Conservation (phyloP, 2,797 vertebrate genomes). For the Manis javanica region DNA sequence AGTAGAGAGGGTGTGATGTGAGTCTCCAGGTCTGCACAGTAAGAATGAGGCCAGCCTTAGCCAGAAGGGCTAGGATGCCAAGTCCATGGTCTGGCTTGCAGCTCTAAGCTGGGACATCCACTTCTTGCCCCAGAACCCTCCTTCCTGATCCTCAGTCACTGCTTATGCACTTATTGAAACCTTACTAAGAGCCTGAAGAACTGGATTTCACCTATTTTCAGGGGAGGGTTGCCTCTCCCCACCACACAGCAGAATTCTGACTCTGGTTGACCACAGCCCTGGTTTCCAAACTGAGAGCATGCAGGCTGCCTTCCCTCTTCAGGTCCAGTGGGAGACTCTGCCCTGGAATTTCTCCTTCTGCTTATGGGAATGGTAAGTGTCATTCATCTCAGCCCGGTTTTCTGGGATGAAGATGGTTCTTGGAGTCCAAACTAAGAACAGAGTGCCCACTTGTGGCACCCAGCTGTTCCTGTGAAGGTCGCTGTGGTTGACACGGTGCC, state of each 20-base stretch:
- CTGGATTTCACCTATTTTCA: background rate
- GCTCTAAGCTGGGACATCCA: background rate
- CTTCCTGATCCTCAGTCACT: background rate
- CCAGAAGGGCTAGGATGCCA: background rate
- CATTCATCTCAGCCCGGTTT: background rate
- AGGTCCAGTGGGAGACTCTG: background rate
- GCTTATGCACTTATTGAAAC: background rate
- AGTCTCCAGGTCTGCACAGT: background rate
- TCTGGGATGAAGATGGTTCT: background rate
- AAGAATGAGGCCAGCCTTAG: background rate
- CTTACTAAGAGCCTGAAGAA: background rate
- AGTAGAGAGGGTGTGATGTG: background rate
- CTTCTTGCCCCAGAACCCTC: background rate
- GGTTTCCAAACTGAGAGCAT: background rate
- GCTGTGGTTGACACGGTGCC: fast-evolving
- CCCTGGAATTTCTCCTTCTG: background rate
- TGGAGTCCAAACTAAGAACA: background rate
- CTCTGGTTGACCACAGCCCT: background rate
- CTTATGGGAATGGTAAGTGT: background rate
- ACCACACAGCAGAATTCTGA: background rate
- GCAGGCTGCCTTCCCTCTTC: fast-evolving
- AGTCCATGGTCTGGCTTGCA: background rate
- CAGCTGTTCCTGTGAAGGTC: too few relatives aligned
- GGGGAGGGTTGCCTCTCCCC: background rate
- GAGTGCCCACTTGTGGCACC: background rate